Base-by-base conservation (phyloP, 30 jellyfish, hydroid and myxozoan genomes). In the Aurelia coerulea region DNA sequence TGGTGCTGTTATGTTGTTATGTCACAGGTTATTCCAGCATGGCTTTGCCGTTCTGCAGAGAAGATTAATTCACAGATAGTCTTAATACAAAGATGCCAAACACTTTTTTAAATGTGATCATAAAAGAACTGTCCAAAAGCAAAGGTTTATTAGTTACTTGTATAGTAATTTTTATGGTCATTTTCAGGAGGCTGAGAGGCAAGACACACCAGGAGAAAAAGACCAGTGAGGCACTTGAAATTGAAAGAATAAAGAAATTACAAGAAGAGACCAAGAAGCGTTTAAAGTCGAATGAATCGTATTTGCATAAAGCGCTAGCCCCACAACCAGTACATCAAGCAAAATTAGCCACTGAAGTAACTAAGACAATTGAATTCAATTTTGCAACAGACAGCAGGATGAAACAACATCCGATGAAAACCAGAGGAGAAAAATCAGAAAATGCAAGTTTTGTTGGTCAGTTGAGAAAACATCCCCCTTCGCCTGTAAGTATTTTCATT, bases 311-410 rank as follows among this genome's bases (percentile, higher is more conserved):
- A 63, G 97, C 90, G 18, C 75, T 93, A 33, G 94, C 93, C 31
- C 93, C 97, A 15, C 68, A 79, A 32, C 85, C 98, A 16, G 60
- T 78, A 79, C 78, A 50, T 51, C 96, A 90, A 58, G 49, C 80
- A 34, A 93, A 86, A 76, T 52, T 80, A 32, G 79, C 63, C 18
- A 53, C 83, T 17, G 88, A 74, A 29, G 90, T 84, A 41, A 93
- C 98, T 52, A 82, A 71, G 39, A 88, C 98, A 32, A 58, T 68
- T 53, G 98, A 88, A 60, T 93, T 93, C 76, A 78, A 62, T 46
- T 93, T 93, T 93, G 98, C 97, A 17, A 88, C 98, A n/a, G 98
- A 93, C 79, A 71, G 75, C 54, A 76, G 98, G 42, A 60, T 93
- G 1, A 93, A 93, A 42, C 85, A 68, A 29, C 98, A 93, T 52